Percentiles rank a stretch among this genome's conserved stretches.
phyloP scores from a whole-genome alignment of 2,113 vertebrate genomes.

The Sinocyclocheilus anophthalmus region DNA sequence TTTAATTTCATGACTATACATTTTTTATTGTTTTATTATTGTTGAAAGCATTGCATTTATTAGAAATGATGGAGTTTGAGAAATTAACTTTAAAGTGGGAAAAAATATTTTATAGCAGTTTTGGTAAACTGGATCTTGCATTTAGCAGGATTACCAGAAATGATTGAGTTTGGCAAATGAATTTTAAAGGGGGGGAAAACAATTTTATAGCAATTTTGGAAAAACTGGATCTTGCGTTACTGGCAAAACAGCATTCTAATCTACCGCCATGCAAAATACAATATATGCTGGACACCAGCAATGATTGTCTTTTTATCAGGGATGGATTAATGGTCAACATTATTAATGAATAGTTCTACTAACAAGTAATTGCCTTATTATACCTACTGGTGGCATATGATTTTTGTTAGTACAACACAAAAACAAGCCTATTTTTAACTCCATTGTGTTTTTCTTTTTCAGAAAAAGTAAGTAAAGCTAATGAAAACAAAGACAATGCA shows the following conservation, averaged over 20 bases:
- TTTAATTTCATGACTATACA: neutral
- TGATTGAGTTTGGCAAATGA: too few relatives aligned
- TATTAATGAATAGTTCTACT: neutral
- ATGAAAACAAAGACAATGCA: conserved; percentile 90
- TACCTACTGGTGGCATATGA: neutral
- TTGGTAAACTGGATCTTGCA: too few relatives aligned
- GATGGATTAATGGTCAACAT: neutral
- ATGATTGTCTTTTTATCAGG: neutral
- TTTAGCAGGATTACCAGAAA: too few relatives aligned
- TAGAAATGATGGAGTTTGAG: neutral
- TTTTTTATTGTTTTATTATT: neutral
- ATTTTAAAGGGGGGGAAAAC: too few relatives aligned
- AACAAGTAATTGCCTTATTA: neutral
- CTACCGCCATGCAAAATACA: neutral
- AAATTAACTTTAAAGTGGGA: neutral
- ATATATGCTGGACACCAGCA: neutral
- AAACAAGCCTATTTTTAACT: neutral
- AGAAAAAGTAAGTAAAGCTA: conserved; percentile 99
- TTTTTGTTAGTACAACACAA: neutral
- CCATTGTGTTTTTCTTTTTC: conserved; percentile 62
- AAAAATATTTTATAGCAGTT: too few relatives aligned
- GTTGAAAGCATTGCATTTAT: neutral
- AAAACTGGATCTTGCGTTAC: neutral
- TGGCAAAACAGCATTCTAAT: neutral
- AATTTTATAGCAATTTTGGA: neutral